phyloP scores from a whole-genome alignment of 2,888 invertebrate species.

The Apotomis capreana region DNA sequence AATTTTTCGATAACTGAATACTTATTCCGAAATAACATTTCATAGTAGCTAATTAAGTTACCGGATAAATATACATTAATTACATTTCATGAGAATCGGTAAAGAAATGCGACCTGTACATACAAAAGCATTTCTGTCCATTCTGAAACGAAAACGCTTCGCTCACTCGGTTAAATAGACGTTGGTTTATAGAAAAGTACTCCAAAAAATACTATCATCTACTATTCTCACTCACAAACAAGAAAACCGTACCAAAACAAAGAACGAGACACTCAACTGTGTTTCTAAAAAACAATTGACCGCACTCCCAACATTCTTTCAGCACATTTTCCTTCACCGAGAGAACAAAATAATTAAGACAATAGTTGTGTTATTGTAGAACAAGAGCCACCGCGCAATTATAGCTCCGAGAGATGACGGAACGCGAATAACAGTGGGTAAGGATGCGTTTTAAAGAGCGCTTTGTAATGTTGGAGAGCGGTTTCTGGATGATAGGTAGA shows the following conservation, averaged over 20 bases:
- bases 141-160: no score
- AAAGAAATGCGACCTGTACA: no score
- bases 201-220: background rate
- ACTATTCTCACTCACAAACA: background rate
- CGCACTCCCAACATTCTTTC: conserved; percentile 14
- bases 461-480: background rate
- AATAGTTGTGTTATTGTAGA: conserved; percentile 56
- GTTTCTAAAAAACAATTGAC: conserved; percentile 22
- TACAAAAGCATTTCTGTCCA: no score
- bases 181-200: no score
- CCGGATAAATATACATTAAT: no score
- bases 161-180: no score
- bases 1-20: no score
- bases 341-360: conserved; percentile 58
- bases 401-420: conserved; percentile 47
- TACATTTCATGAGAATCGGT: no score
- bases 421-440: conserved; percentile 16
- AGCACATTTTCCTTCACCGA: conserved; percentile 44
- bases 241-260: background rate
- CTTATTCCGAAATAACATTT: no score
- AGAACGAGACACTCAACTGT: background rate
- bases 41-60: no score
- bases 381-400: conserved; percentile 53
- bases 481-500: no score
- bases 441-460: background rate